Conservation (phyloP, 2,888 invertebrate genomes). For the Microctonus aethiopoides region DNA sequence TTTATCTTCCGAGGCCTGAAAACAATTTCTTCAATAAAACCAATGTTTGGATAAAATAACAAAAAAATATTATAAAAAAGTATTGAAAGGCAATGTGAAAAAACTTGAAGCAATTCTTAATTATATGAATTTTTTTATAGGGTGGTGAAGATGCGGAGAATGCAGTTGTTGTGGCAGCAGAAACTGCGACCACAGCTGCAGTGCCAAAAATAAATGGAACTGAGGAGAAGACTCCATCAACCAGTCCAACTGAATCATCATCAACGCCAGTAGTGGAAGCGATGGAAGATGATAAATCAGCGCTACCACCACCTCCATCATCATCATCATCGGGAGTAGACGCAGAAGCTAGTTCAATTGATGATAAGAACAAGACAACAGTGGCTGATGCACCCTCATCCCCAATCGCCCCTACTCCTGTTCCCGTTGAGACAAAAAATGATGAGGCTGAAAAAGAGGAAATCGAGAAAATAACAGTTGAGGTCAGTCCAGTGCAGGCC, state of each 20-base stretch:
- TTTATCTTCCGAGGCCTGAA: too few species aligned
- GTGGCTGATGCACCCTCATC: slow-evolving; percentile 47
- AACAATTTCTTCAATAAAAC: too few species aligned
- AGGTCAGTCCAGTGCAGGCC: slow-evolving; percentile 63
- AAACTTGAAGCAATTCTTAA: not conserved
- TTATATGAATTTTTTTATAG: slow-evolving; percentile 45
- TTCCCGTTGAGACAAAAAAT: slow-evolving; percentile 41
- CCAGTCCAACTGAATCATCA: slow-evolving; percentile 55
- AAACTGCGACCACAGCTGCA: too few species aligned
- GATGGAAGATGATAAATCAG: slow-evolving; percentile 39
- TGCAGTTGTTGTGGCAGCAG: too few species aligned
- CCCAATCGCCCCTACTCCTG: slow-evolving; percentile 49
- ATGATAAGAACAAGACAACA: slow-evolving; percentile 55
- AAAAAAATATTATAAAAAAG: too few species aligned
- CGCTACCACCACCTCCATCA: not conserved
- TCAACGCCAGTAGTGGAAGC: slow-evolving; percentile 35
- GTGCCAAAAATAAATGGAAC: slow-evolving; percentile 46
- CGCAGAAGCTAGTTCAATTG: slow-evolving; percentile 38
- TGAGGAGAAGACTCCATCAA: slow-evolving; percentile 56
- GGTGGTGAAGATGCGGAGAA: slow-evolving; percentile 61
- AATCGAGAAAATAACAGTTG: slow-evolving; percentile 57
- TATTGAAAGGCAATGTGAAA: not conserved
- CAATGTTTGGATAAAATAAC: too few species aligned
- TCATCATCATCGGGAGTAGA: not conserved
- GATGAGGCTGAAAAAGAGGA: slow-evolving; percentile 55